Base-by-base conservation (phyloP, 64 coral and sea anemone species). In the Porites lutea region DNA sequence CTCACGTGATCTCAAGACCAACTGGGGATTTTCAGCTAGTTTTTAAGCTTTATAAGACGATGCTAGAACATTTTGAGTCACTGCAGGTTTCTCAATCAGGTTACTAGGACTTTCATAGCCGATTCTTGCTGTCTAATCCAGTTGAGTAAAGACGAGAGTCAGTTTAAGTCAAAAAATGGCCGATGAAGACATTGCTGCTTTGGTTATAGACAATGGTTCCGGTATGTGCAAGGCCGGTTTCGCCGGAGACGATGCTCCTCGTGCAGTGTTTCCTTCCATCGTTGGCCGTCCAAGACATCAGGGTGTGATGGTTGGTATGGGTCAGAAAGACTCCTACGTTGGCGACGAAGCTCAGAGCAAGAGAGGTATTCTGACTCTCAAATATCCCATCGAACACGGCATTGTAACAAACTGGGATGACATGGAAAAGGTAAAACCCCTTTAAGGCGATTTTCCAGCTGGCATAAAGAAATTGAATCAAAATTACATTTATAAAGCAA, bases 171-270 rank as follows among this genome's bases (percentile, higher is more conserved):
- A 37, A 37, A 37, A 94, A 94, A 94, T 94, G 92, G 92, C 87
- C 16, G 92, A 95, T 23, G 93, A 95, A 11, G 93, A 95, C 82
- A 81, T 95, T 90, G 93, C 88, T 48, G 93, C 93, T 15, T 86
- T 95, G 79, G 93, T 95, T 78, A 77, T 95, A 9, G 93, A 95
- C 61, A 95, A 95, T 95, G 93, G 93, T 59, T 95, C 93, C 60
- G 93, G 93, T 95, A 95, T 95, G 93, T 95, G 93, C 93, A 95
- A 95, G 52, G 93, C 93, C 23, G 93, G 93, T 95, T 95, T 95
- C 66, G 93, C 93, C 13, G 93, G 93, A 90, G 93, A 95, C 52
- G 93, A 95, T 91, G 93, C 93, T 90, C 93, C 93, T 72, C 93
- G 93, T 61, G 93, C 93, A 84, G 93, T 95, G 64, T 95, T 95